These are phyloP conservation scores for Drosophila subsilvestris DNA, from an alignment of 2,888 invertebrate genomes.

Conservation along the genomic window DNA sequence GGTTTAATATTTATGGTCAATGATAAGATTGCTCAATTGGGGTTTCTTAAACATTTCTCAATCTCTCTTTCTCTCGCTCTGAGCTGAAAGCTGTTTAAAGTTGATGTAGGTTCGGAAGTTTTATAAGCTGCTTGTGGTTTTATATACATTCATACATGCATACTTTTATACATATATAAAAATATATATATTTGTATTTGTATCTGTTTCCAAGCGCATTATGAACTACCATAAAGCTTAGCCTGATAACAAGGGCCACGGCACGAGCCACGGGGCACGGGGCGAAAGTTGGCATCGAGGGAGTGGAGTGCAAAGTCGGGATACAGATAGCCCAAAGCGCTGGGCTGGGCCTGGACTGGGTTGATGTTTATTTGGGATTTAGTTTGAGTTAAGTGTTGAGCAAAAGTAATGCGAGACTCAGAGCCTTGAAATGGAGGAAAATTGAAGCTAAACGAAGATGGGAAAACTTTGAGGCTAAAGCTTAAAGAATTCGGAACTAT, in stretches of 20 bases:
- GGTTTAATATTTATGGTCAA: constrained; percentile 68
- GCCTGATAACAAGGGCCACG: constrained; percentile 25
- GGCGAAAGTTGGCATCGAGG: background rate
- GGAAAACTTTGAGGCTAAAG: background rate
- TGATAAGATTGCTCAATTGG: constrained; percentile 77
- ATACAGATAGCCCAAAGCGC: background rate
- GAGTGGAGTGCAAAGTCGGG: background rate
- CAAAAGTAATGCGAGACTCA: background rate
- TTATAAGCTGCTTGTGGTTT: constrained; percentile 59
- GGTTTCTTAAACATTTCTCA: constrained; percentile 38
- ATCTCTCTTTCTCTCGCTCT: background rate
- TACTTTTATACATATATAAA: background rate
- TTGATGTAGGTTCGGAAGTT: constrained; percentile 75
- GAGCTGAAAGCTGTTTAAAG: constrained; percentile 58
- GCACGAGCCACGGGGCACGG: background rate
- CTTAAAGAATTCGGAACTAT: too few species aligned
- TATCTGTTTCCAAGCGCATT: constrained; percentile 25
- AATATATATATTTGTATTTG: constrained; percentile 9
- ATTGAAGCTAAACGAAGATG: background rate
- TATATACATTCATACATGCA: constrained; percentile 13
- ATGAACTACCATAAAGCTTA: constrained; percentile 52
- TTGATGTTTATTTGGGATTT: background rate
- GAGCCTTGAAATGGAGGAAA: background rate
- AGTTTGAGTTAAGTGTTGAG: background rate
- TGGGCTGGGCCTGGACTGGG: too few species aligned